phyloP scores from a whole-genome alignment of 2,888 invertebrate species.

The Ptilodon capucinus region DNA sequence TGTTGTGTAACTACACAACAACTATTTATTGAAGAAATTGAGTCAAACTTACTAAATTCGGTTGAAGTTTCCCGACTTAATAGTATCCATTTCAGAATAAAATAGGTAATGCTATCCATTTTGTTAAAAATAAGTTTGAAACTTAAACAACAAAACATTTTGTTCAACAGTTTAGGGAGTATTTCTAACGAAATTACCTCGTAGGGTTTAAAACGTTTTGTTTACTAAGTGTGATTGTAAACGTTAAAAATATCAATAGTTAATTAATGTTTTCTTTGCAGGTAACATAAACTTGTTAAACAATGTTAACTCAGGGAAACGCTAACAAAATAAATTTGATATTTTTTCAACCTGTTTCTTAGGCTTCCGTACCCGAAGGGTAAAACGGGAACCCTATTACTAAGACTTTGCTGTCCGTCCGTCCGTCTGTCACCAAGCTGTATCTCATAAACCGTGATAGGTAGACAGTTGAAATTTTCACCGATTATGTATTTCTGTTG shows the following conservation, averaged over 20 bases:
- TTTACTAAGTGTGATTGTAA: neutral
- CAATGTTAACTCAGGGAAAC: too few relatives aligned
- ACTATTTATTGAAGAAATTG: conserved; percentile 43
- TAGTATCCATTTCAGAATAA: neutral
- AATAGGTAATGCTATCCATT: neutral
- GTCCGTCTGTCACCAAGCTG: too few relatives aligned
- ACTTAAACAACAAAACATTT: neutral
- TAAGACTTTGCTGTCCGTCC: too few relatives aligned
- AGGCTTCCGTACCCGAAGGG: too few relatives aligned
- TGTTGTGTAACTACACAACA: too few relatives aligned
- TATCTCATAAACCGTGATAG: too few relatives aligned
- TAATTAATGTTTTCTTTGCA: neutral
- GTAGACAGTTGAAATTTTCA: too few relatives aligned
- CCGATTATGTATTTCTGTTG: too few relatives aligned
- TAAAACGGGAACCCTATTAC: too few relatives aligned
- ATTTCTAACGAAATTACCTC: neutral
- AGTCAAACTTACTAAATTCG: conserved; percentile 35
- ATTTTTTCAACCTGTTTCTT: too few relatives aligned
- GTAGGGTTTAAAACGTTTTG: neutral
- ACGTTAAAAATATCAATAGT: neutral
- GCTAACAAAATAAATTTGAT: too few relatives aligned
- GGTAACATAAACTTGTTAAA: neutral
- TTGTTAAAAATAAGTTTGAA: neutral
- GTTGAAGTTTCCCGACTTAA: conserved; percentile 34
- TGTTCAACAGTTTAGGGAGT: neutral